A percentile compares a stretch with the other conserved stretches of the same genome.
phyloP scores from a whole-genome alignment of 2,797 vertebrate genomes.

The Vipera ursinii region DNA sequence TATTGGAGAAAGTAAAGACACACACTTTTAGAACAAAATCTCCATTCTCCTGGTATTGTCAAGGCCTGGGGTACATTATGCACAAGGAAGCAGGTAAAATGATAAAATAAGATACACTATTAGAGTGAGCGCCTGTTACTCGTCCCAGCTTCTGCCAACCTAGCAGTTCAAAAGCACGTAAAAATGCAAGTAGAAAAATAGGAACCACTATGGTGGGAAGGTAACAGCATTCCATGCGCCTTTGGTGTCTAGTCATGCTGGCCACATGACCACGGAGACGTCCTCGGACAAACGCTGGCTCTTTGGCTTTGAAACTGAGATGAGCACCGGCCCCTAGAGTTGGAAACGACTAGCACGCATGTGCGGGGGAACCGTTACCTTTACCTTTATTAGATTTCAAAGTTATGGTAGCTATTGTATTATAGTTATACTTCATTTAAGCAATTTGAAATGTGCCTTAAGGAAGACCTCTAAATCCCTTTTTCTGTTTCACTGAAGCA shows the following conservation, averaged over 20 bases:
- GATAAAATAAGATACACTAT: background rate
- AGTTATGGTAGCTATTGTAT: background rate
- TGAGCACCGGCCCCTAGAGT: too few relatives aligned
- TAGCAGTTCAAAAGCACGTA: too few relatives aligned
- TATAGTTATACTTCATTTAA: background rate
- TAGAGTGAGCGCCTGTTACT: background rate
- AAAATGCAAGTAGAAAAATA: too few relatives aligned
- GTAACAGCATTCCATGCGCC: too few relatives aligned
- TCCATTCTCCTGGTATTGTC: background rate
- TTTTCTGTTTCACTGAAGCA: background rate
- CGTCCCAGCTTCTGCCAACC: too few relatives aligned
- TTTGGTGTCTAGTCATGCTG: too few relatives aligned
- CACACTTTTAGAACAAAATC: background rate
- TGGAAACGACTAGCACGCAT: too few relatives aligned
- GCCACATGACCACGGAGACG: too few relatives aligned
- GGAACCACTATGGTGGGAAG: too few relatives aligned
- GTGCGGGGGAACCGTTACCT: too few relatives aligned
- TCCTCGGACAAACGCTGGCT: too few relatives aligned
- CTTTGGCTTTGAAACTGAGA: too few relatives aligned
- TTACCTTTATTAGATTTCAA: background rate
- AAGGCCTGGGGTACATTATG: background rate
- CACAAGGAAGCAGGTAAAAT: background rate
- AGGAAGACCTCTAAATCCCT: background rate
- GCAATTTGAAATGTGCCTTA: background rate
- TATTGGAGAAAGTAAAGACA: background rate